Conservation (phyloP, 2,113 vertebrate species). For the Petroica traversi region DNA sequence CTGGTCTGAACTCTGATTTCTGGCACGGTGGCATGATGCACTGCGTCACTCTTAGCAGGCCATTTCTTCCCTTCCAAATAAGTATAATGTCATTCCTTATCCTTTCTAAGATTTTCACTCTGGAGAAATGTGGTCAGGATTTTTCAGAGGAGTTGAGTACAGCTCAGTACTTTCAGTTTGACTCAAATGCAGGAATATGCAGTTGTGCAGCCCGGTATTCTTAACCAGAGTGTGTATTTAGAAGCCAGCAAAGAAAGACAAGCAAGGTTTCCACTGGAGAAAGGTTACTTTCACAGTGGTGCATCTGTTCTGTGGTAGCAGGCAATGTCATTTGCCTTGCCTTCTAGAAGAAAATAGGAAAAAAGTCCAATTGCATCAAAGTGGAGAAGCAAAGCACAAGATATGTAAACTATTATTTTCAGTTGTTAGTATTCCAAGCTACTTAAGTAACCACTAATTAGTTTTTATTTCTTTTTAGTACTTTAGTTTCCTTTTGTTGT, state of each 20-base stretch:
- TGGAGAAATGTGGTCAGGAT: background rate
- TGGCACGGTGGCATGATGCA: background rate
- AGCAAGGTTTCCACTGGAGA: background rate
- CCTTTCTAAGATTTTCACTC: conserved; percentile 12
- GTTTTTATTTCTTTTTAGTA: background rate
- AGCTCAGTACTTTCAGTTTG: background rate
- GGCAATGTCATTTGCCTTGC: background rate
- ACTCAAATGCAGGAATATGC: background rate
- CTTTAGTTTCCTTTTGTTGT: background rate
- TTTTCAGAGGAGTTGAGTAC: background rate
- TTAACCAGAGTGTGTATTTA: background rate
- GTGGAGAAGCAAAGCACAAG: background rate
- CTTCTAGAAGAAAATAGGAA: background rate
- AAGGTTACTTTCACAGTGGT: background rate
- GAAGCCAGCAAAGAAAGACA: background rate
- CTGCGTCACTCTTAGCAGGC: background rate
- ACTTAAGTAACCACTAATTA: conserved; percentile 22
- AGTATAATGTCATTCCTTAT: background rate
- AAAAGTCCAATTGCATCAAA: background rate
- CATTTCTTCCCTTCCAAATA: background rate
- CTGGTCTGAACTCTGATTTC: conserved; percentile 10
- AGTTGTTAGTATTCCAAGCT: background rate
- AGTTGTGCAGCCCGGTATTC: background rate
- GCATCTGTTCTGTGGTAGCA: background rate
- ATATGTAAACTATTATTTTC: background rate